Evolutionary conservation across 1,140 invertebrate genomes (phyloP).

Genomic region (Brachionus angularis): DNA sequence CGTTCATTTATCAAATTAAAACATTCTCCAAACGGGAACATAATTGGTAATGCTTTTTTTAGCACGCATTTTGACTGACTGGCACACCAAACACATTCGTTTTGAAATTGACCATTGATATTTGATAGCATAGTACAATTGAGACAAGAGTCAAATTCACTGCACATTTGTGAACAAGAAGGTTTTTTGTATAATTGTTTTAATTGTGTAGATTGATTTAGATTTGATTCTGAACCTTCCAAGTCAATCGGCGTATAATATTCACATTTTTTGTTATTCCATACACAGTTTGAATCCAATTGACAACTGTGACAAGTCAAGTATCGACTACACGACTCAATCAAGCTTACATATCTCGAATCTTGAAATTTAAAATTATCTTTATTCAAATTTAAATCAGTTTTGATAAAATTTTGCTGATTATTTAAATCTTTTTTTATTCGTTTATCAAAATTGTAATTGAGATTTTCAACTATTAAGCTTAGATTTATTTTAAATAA

Average conservation of each 20-base stretch:
- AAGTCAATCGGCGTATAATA: slow-evolving; percentile 8
- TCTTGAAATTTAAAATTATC: not conserved
- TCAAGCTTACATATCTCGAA: not conserved
- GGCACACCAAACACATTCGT: slow-evolving; percentile 23
- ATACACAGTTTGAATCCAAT: slow-evolving; percentile 19
- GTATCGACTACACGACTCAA: not conserved
- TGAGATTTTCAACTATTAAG: not conserved
- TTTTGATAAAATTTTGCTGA: too few species aligned
- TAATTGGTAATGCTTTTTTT: slow-evolving; percentile 18
- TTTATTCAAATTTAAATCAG: not conserved
- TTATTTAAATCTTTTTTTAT: slow-evolving; percentile 23
- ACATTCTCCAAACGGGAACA: slow-evolving; percentile 33
- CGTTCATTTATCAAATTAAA: not conserved
- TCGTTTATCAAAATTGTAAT: not conserved
- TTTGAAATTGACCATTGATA: slow-evolving; percentile 20
- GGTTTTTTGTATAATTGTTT: slow-evolving; percentile 17
- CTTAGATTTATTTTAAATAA: slow-evolving; percentile 5
- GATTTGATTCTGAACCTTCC: too few species aligned
- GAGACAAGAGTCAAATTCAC: slow-evolving; percentile 1
- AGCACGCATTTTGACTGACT: slow-evolving; percentile 21
- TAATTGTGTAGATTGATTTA: too few species aligned
- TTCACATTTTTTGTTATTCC: slow-evolving; percentile 19
- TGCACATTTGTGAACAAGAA: slow-evolving; percentile 29
- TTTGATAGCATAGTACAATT: slow-evolving; percentile 5
- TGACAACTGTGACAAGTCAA: slow-evolving; percentile 7